These are phyloP conservation scores for Coecobrya sp. DNA, from an alignment of 2,888 invertebrate species.

Conservation along the genomic window DNA sequence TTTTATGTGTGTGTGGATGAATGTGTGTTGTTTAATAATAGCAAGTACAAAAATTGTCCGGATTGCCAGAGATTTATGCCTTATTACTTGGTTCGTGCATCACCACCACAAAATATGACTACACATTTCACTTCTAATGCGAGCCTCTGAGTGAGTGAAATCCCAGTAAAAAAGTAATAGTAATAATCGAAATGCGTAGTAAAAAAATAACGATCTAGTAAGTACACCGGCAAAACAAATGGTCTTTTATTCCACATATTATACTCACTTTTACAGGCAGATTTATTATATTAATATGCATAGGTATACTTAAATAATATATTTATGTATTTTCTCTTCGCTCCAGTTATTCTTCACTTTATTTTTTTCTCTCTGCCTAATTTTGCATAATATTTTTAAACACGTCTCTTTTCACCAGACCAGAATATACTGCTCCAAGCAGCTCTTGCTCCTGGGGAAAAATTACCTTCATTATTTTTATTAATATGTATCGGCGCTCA, in stretches of 20 bases:
- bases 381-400: constrained; percentile 60
- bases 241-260: no score
- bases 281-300: no score
- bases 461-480: constrained; percentile 59
- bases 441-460: background rate
- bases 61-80: constrained; percentile 43
- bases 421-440: background rate
- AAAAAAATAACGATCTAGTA: background rate
- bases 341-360: constrained; percentile 41
- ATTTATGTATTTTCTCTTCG: background rate
- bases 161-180: background rate
- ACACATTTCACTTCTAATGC: constrained; percentile 41
- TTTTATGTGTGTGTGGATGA: background rate
- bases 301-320: background rate
- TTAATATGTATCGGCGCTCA: background rate
- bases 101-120: constrained; percentile 42
- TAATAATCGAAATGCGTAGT: constrained; percentile 22
- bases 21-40: background rate
- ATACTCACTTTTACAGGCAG: no score
- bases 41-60: constrained; percentile 28
- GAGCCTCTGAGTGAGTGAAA: background rate
- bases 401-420: background rate
- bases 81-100: constrained; percentile 35
- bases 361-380: background rate
- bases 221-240: background rate